Evolutionary conservation across 1,140 invertebrate species (phyloP).

Genomic region (Helicoverpa armigera): DNA sequence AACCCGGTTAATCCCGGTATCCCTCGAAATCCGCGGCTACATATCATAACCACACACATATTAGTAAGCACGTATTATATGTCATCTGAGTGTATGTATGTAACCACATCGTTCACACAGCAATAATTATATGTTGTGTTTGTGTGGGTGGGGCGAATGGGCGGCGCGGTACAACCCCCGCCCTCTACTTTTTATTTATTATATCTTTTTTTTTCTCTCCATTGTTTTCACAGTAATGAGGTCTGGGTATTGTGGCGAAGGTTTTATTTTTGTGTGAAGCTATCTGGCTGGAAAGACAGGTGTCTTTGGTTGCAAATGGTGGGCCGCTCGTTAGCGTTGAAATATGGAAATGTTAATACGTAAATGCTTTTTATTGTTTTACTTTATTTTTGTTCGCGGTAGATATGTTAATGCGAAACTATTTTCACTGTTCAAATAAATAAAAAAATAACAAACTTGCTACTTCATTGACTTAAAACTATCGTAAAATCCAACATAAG

Average conservation of each 20-base stretch:
- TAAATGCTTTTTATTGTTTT: no score
- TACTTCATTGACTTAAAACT: no score
- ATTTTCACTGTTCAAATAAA: no score
- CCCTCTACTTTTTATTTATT: constrained; percentile 61
- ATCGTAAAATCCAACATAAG: no score
- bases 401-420: no score
- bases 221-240: constrained; percentile 43
- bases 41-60: constrained; percentile 22
- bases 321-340: no score
- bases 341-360: neutral
- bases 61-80: constrained; percentile 2
- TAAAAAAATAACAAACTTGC: no score
- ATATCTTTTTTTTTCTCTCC: constrained; percentile 62
- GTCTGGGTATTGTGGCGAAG: constrained; percentile 31
- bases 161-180: constrained; percentile 70
- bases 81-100: constrained; percentile 3
- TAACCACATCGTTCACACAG: constrained; percentile 49
- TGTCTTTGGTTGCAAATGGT: neutral
- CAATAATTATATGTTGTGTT: constrained; percentile 77
- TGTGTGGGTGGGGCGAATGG: constrained; percentile 70
- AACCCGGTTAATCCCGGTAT: neutral
- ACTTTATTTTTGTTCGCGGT: no score
- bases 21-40: neutral
- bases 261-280: constrained; percentile 20
- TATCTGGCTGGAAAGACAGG: constrained; percentile 29